A percentile compares a stretch with the other conserved stretches of the same genome.
These are phyloP conservation scores for Cantharis rustica DNA, from an alignment of 2,888 invertebrate genomes.

Conservation along the genomic window DNA sequence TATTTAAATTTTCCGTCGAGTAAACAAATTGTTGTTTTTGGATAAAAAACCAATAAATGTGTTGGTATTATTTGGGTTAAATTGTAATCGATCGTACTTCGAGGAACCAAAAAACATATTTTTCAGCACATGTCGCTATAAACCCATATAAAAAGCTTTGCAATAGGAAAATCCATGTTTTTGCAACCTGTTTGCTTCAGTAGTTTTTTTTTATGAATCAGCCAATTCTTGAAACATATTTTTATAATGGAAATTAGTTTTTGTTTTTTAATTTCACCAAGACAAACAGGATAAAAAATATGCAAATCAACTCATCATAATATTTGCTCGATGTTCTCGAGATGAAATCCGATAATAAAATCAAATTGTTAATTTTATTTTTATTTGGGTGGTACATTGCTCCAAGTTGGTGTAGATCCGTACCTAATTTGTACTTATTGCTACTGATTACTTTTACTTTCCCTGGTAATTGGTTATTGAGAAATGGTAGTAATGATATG, in stretches of 20 bases:
- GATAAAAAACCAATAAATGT: too few relatives aligned
- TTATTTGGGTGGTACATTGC: too few relatives aligned
- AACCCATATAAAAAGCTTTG: background rate
- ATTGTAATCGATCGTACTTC: background rate
- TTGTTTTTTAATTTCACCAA: background rate
- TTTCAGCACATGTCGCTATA: background rate
- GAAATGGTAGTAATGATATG: background rate
- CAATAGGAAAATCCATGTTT: background rate
- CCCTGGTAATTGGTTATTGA: background rate
- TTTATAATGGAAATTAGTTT: background rate
- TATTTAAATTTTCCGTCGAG: background rate
- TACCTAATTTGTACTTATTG: background rate
- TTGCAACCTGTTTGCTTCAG: background rate
- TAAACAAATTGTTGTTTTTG: background rate
- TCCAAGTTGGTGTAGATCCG: too few relatives aligned
- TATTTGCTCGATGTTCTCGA: background rate
- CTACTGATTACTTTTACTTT: background rate
- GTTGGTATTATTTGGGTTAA: too few relatives aligned
- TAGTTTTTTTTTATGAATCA: background rate
- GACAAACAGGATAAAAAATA: too few relatives aligned
- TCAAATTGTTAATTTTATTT: too few relatives aligned
- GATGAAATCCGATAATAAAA: too few relatives aligned
- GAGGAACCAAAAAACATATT: background rate
- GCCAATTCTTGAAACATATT: background rate
- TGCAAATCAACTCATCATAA: too few relatives aligned